These are phyloP conservation scores for Tribolium castaneum DNA, from an alignment of 1,140 invertebrate species.

Conservation along the genomic window DNA sequence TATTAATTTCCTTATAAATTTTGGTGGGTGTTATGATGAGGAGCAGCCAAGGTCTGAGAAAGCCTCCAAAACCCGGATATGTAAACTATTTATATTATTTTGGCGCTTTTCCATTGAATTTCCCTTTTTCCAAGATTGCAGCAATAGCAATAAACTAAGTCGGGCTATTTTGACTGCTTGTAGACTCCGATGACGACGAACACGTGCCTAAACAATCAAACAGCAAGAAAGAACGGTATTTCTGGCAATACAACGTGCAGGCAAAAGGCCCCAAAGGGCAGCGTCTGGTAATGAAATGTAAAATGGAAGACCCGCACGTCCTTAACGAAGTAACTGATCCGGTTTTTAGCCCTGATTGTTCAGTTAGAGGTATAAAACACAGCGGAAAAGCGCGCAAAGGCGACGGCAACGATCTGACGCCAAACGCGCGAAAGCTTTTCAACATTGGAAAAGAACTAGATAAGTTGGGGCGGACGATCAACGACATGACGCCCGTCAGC, in stretches of 20 bases:
- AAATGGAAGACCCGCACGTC: conserved; percentile 92
- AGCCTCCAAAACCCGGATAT: neutral
- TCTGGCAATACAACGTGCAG: conserved; percentile 99
- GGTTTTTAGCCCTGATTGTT: conserved; percentile 91
- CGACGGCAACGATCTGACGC: conserved; percentile 97
- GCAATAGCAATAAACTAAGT: neutral
- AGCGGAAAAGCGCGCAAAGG: conserved; percentile 95
- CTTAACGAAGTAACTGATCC: conserved; percentile 91
- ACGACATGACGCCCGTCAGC: conserved; percentile 94
- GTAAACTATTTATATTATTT: neutral
- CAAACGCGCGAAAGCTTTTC: conserved; percentile 92
- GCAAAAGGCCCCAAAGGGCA: conserved; percentile 97
- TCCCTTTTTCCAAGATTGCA: neutral
- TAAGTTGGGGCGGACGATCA: conserved; percentile 90
- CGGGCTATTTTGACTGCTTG: neutral
- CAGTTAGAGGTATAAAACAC: conserved; percentile 90
- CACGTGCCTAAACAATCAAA: conserved; percentile 66
- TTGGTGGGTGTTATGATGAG: too few species aligned
- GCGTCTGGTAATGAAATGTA: conserved; percentile 81
- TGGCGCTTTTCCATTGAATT: neutral
- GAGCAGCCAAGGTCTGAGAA: too few species aligned
- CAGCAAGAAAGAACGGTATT: conserved; percentile 86
- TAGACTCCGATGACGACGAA: conserved; percentile 80
- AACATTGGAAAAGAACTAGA: conserved; percentile 93
- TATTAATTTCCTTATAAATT: too few species aligned